phyloP scores from a whole-genome alignment of 1,140 invertebrate genomes.

The Aphelinus certus region DNA sequence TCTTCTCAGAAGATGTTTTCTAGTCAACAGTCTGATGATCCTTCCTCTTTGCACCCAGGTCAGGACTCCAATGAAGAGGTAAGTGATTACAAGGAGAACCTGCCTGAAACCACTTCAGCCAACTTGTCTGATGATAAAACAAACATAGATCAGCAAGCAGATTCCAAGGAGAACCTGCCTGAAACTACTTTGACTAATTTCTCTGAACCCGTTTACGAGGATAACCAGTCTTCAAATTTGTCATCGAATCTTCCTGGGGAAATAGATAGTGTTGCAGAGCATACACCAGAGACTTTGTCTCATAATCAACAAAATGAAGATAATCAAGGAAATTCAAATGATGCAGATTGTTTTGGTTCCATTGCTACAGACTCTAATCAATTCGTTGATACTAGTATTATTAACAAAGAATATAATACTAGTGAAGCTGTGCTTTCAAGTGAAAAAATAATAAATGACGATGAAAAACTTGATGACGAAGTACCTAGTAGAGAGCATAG shows the following conservation, averaged over 20 bases:
- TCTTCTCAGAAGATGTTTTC: slow-evolving; percentile 50
- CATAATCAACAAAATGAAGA: slow-evolving; percentile 24
- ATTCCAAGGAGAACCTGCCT: slow-evolving; percentile 50
- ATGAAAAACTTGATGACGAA: slow-evolving; percentile 24
- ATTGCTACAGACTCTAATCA: neutral
- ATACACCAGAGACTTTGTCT: slow-evolving; percentile 6
- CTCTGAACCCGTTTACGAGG: slow-evolving; percentile 40
- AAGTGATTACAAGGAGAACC: slow-evolving; percentile 66
- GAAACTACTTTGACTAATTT: slow-evolving; percentile 43
- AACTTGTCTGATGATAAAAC: slow-evolving; percentile 66
- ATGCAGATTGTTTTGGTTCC: neutral
- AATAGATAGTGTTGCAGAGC: slow-evolving; percentile 24
- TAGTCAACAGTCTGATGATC: slow-evolving; percentile 53
- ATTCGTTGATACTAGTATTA: slow-evolving; percentile 9
- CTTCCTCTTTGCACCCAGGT: slow-evolving; percentile 58
- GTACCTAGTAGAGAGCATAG: neutral
- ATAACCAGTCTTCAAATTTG: slow-evolving; percentile 22
- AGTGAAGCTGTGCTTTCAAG: slow-evolving; percentile 2
- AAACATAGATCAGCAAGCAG: slow-evolving; percentile 64
- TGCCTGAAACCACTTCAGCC: slow-evolving; percentile 62
- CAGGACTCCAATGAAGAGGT: slow-evolving; percentile 64
- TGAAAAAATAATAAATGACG: slow-evolving; percentile 14
- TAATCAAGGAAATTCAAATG: slow-evolving; percentile 21
- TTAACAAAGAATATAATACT: neutral
- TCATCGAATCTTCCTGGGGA: slow-evolving; percentile 18